Conservation (phyloP, 2,113 vertebrate species). For the Malurus cyaneus region DNA sequence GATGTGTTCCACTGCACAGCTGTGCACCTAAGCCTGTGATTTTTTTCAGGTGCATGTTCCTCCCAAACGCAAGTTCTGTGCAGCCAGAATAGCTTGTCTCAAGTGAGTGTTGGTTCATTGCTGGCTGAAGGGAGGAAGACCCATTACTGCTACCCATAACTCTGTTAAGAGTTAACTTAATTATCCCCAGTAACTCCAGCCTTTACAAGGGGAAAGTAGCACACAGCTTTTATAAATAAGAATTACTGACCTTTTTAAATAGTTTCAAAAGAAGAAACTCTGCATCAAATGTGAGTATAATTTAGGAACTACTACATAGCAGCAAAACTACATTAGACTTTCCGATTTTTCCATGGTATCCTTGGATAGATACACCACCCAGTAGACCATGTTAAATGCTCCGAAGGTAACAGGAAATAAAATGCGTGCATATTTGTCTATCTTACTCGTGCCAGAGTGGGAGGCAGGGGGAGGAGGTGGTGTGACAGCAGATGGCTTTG, state of each 20-base stretch:
- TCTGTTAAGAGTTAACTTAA: constrained; percentile 47
- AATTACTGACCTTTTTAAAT: constrained; percentile 73
- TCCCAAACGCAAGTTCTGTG: constrained; percentile 1
- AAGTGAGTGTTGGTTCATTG: constrained; percentile 13
- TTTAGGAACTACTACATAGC: constrained; percentile 73
- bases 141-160: constrained; percentile 39
- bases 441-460: constrained; percentile 93
- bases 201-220: constrained; percentile 70
- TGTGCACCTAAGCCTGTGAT: constrained; percentile 14
- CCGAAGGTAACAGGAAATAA: constrained; percentile 97
- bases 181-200: constrained; percentile 64
- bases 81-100: neutral
- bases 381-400: constrained; percentile 99
- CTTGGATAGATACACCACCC: constrained; percentile 99
- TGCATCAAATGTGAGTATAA: constrained; percentile 70
- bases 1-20: constrained; percentile 38
- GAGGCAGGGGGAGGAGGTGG: constrained; percentile 74
- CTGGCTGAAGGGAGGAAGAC: constrained; percentile 56
- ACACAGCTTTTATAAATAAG: constrained; percentile 73
- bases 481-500: constrained; percentile 71
- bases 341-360: constrained; percentile 91
- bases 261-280: constrained; percentile 78
- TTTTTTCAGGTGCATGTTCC: neutral
- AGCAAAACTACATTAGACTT: constrained; percentile 80
- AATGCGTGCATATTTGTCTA: constrained; percentile 98